Percentiles rank a stretch among this genome's conserved stretches.
Evolutionary conservation across 2,113 vertebrate genomes (phyloP).

Genomic region (Entomyzon cyanotis): DNA sequence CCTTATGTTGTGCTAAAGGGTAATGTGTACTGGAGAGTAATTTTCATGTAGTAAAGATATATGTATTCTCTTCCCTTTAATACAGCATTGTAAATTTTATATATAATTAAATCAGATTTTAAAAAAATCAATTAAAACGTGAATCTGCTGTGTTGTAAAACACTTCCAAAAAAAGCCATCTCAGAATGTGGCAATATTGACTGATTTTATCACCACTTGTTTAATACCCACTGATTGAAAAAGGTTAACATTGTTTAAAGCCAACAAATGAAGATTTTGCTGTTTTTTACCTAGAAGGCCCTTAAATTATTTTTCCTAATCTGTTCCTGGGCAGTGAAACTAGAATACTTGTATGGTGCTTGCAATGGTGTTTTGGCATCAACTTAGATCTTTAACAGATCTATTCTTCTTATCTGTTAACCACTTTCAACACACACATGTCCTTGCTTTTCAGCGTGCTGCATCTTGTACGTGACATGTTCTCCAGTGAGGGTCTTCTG

Average conservation of each 20-base stretch:
- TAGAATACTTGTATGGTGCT: neutral
- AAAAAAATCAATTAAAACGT: neutral
- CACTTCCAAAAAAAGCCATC: neutral
- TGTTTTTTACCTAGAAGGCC: neutral
- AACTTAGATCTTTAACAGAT: neutral
- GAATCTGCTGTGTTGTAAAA: neutral
- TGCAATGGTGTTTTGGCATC: neutral
- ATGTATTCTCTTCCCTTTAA: neutral
- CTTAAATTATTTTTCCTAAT: neutral
- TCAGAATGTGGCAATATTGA: neutral
- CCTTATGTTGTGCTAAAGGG: neutral
- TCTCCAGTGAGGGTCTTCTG: neutral
- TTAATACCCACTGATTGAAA: neutral
- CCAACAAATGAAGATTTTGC: neutral
- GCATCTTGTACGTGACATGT: accelerated
- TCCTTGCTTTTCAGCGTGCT: neutral
- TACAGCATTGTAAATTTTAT: neutral
- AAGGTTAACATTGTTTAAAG: neutral
- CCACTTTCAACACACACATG: neutral
- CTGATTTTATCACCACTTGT: neutral
- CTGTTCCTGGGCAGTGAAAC: neutral
- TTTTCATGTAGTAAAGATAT: neutral
- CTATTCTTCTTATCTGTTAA: neutral
- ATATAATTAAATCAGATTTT: neutral
- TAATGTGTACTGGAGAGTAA: neutral